Evolutionary conservation across 2,797 vertebrate genomes (phyloP), one percentile per base, ranked within the genome.

Genomic region (Poliocrania exsul): DNA sequence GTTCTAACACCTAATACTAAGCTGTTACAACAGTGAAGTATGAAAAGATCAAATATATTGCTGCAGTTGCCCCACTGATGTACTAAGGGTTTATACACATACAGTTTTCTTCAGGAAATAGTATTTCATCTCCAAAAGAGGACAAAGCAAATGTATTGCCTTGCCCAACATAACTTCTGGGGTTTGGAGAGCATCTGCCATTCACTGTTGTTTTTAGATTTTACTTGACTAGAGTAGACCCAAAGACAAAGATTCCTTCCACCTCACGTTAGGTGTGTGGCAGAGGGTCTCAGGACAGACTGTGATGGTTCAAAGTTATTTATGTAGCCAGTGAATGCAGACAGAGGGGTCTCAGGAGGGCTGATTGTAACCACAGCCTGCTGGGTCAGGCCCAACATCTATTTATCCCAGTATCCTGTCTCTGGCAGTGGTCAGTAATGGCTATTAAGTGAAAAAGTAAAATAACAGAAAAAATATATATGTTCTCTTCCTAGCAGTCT

Each of bases 381-480:
- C 74, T 90, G 60, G 66, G 54, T 88, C 47, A 60, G 70, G 28
- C 42, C 62, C 73, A 86, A 19, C 58, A 31, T 75, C 70, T 51
- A 80, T 92, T 96, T 86, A 84, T 79, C 62, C 81, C 28, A n/a
- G 42, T 88, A 86, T 69, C 54, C 25, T 54, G 16, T 84, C 74
- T 72, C 81, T 93, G 42, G n/a, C 19, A 60, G 74, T 54, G 80
- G 77, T 71, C 90, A 92, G 57, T 92, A 94, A 92, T 69, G n/a
- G 50, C 73, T 92, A 20, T 81, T 90, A 81, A 92, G 58, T 81
- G 58, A 92, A 95, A 92, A 93, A 75, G 33, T 25, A 61, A n/a
- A 84, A 71, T 61, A 92, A 42, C 13, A 47, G 40, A 28, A 65
- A 6, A 88, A 93, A 86, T 88, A 84, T 2, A 3, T 19, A 15